Evolutionary conservation across 2,113 vertebrate genomes (phyloP).

Genomic region (Planiliza haematocheilus): DNA sequence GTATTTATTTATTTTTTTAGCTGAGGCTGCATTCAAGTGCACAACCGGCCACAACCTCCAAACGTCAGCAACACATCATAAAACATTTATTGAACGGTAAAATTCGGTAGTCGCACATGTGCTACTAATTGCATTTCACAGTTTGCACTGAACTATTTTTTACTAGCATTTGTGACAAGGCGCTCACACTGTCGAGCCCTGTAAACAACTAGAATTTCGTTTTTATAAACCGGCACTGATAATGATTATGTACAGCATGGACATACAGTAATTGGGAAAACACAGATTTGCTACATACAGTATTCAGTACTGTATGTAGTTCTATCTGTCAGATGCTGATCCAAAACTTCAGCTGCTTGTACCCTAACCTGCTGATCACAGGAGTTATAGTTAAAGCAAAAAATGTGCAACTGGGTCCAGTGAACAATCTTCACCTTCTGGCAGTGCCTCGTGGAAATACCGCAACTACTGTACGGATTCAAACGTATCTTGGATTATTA

Average conservation of each 20-base stretch:
- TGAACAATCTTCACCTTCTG: constrained; percentile 53
- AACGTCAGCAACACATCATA: too few relatives aligned
- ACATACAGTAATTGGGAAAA: constrained; percentile 11
- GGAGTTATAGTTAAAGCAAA: constrained; percentile 43
- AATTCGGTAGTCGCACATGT: too few relatives aligned
- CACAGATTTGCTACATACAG: not conserved
- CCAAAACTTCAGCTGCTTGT: constrained; percentile 30
- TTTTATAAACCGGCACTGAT: not conserved
- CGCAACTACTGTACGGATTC: constrained; percentile 60
- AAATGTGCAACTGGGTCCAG: constrained; percentile 35
- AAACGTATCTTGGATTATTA: constrained; percentile 81
- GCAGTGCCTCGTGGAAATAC: constrained; percentile 60
- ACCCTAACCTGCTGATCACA: constrained; percentile 58
- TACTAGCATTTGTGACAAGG: too few relatives aligned
- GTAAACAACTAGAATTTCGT: not conserved
- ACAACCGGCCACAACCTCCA: too few relatives aligned
- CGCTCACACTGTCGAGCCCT: too few relatives aligned
- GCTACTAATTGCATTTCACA: too few relatives aligned
- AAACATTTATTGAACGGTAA: too few relatives aligned
- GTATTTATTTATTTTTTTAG: too few relatives aligned
- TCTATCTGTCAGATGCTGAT: constrained; percentile 42
- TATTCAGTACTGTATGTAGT: not conserved
- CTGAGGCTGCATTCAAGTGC: too few relatives aligned
- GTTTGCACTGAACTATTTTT: too few relatives aligned
- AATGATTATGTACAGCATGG: not conserved